Conservation (phyloP, 2,888 invertebrate species). For the Netelia virgata region DNA sequence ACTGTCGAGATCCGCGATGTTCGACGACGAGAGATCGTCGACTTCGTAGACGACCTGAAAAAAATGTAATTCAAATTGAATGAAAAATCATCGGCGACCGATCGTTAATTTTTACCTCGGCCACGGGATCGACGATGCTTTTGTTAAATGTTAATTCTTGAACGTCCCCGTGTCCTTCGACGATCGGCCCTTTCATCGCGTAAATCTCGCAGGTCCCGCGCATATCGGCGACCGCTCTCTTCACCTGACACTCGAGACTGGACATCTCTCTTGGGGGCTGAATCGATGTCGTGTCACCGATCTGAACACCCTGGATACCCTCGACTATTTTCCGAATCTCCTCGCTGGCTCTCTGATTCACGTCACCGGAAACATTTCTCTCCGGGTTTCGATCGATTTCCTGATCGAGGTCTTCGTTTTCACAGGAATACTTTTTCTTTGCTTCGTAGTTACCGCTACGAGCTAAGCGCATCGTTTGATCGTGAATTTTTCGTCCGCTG, state of each 20-base stretch:
- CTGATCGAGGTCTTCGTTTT: slow-evolving; percentile 6
- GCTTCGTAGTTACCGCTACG: slow-evolving; percentile 35
- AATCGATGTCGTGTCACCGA: slow-evolving; percentile 73
- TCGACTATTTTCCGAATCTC: slow-evolving; percentile 70
- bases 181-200: slow-evolving; percentile 45
- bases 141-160: slow-evolving; percentile 17
- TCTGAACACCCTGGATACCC: slow-evolving; percentile 74
- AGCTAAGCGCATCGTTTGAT: slow-evolving; percentile 19
- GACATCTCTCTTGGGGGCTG: slow-evolving; percentile 41
- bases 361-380: slow-evolving; percentile 4
- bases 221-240: slow-evolving; percentile 70
- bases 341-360: slow-evolving; percentile 63
- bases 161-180: slow-evolving; percentile 76
- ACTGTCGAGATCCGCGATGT: slow-evolving; percentile 42
- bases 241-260: slow-evolving; percentile 71
- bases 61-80: not conserved
- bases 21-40: slow-evolving; percentile 39
- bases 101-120: slow-evolving; percentile 8
- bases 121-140: not conserved
- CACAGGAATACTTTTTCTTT: slow-evolving; percentile 31
- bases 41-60: slow-evolving; percentile 34
- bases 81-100: not conserved
- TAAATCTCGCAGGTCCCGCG: slow-evolving; percentile 36
- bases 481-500: slow-evolving; percentile 22
- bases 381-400: slow-evolving; percentile 16